A percentile compares a stretch with the other conserved stretches of the same genome.
Conservation (phyloP, 1,140 invertebrate genomes). For the Drosophila cardini region DNA sequence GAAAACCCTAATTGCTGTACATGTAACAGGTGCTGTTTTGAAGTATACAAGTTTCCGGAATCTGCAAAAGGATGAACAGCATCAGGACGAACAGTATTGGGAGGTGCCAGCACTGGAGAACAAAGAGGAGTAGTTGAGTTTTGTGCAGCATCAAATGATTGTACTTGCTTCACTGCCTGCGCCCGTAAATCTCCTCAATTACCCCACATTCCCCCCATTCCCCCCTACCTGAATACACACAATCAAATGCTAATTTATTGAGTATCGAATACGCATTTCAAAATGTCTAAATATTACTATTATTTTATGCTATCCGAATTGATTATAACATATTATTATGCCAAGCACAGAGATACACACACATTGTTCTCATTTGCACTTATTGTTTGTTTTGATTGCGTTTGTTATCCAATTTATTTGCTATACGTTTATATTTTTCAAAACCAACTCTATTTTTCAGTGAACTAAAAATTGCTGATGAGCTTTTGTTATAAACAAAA, state of each 20-base stretch:
- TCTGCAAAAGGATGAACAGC: constrained; percentile 86
- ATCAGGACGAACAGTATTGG: constrained; percentile 86
- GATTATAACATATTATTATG: constrained; percentile 29
- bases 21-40: constrained; percentile 85
- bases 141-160: constrained; percentile 26
- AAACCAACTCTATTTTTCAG: constrained; percentile 60
- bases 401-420: constrained; percentile 21
- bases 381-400: constrained; percentile 49
- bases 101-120: constrained; percentile 85
- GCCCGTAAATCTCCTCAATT: not conserved
- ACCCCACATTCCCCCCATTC: no score
- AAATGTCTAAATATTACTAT: constrained; percentile 12
- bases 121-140: constrained; percentile 83
- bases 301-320: constrained; percentile 15
- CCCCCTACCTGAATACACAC: not conserved
- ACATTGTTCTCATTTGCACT: constrained; percentile 11
- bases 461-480: constrained; percentile 67
- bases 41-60: constrained; percentile 84
- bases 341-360: constrained; percentile 39
- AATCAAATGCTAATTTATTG: constrained; percentile 8
- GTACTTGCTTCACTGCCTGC: constrained; percentile 35
- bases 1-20: not conserved
- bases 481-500: constrained; percentile 61
- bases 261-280: constrained; percentile 19
- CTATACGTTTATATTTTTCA: constrained; percentile 3